Base-by-base conservation (phyloP, 2,888 invertebrate species). In the Malthinus seriepunctatus region DNA sequence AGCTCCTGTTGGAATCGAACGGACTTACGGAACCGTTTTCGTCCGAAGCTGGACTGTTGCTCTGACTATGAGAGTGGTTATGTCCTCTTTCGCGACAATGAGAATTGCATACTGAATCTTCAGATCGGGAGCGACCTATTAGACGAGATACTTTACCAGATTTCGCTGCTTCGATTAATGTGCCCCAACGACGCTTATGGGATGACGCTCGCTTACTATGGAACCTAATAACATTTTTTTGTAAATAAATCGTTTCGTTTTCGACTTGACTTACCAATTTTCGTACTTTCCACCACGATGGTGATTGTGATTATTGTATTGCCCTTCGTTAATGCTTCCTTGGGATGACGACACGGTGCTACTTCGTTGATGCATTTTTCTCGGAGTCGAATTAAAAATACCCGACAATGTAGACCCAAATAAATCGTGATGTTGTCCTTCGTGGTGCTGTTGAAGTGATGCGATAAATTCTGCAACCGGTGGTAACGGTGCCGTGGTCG, bases 141-240 rank as follows among this genome's bases (percentile, higher is more conserved):
- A 93, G 84, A 63, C 90, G 84, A 23, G 90, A 88, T 47, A 93
- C 90, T 70, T 88, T 85, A 31, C 91, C 91, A 60, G 88, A 87
- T 72, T 90, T 90, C 38, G 93, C 92, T 44, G 93, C 93, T 75
- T 93, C 93, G 74, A 93, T 93, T 61, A 93, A 82, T 37, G 93
- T 92, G 61, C 89, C 90, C 90, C 90, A 91, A 69, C 89, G 85
- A 33, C 89, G 86, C 78, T 90, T 90, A 78, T 89, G 88, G 7
- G 87, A 83, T 31, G 84, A 79, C 12, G 80, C 79, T 38, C 84
- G 78, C 71, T 84, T 85, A 62, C 78, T 69, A 63, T 80, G 78
- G 63, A 79, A 77, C 66, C 79, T 76, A 23, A 23, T 23, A 5
- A 23, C n/a, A n/a, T n/a, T n/a, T n/a, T n/a, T n/a, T n/a, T n/a